Conservation (phyloP, 92 coral and sea anemone genomes). For the Actinernus sp. region DNA sequence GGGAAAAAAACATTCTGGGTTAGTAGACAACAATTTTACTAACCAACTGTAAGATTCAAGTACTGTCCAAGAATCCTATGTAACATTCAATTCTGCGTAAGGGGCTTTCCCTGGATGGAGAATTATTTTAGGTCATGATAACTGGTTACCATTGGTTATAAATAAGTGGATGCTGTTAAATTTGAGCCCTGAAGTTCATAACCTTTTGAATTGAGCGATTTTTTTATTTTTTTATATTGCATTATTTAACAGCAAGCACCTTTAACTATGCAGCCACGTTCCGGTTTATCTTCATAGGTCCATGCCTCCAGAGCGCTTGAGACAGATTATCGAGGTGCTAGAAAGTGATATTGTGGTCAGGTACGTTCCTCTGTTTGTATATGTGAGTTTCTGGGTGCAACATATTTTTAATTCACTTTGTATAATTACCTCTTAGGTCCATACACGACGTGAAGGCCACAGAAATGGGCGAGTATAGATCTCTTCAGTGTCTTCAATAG, state of each 20-base stretch:
- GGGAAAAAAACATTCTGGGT: too few species aligned
- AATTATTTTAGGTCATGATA: neutral
- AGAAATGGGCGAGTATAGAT: constrained; percentile 79
- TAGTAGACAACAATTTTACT: too few species aligned
- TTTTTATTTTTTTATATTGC: too few species aligned
- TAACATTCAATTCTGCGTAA: too few species aligned
- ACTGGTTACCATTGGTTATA: neutral
- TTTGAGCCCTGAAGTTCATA: too few species aligned
- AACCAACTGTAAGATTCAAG: too few species aligned
- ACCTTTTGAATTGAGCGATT: too few species aligned
- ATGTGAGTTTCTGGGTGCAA: neutral
- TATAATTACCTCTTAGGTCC: too few species aligned
- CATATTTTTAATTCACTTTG: neutral
- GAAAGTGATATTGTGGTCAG: constrained; percentile 98
- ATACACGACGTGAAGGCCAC: constrained; percentile 99
- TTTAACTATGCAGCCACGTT: neutral
- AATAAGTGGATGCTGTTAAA: too few species aligned
- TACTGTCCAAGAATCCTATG: too few species aligned
- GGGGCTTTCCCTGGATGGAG: neutral
- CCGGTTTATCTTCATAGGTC: constrained; percentile 60
- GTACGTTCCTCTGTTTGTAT: constrained; percentile 13
- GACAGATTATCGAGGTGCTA: constrained; percentile 93
- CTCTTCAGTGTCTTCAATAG: neutral
- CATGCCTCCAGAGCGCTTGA: constrained; percentile 87
- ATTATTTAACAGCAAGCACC: neutral